Conservation (phyloP, 2,888 invertebrate genomes). For the Tachystola acroxantha region DNA sequence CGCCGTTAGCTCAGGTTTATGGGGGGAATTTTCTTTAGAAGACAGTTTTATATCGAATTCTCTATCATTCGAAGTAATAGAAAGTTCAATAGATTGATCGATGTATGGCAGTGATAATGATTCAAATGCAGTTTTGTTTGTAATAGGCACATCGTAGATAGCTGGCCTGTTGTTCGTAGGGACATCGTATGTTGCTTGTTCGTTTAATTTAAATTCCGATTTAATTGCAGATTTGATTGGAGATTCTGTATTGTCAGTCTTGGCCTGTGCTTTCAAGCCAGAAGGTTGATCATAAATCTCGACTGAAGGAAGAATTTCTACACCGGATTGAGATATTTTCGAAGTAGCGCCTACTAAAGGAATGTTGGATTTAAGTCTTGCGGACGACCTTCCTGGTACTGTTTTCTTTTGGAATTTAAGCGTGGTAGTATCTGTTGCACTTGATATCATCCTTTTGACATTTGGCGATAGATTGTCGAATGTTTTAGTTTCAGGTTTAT, state of each 20-base stretch:
- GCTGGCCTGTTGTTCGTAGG: constrained; percentile 65
- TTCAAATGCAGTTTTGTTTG: constrained; percentile 64
- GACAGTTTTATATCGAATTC: constrained; percentile 68
- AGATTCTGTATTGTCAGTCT: constrained; percentile 35
- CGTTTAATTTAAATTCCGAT: constrained; percentile 56
- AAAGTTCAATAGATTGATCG: constrained; percentile 69
- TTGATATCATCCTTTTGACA: constrained; percentile 80
- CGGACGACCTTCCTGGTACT: constrained; percentile 48
- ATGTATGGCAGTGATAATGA: constrained; percentile 66
- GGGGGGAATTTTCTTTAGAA: constrained; percentile 58
- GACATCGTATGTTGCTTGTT: constrained; percentile 61
- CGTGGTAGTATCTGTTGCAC: constrained; percentile 65
- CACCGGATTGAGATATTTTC: constrained; percentile 70
- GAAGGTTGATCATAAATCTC: constrained; percentile 68
- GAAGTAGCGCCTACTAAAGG: constrained; percentile 72
- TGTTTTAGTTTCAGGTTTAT: constrained; percentile 48
- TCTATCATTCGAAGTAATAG: constrained; percentile 70
- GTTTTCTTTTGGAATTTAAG: constrained; percentile 65
- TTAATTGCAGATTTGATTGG: constrained; percentile 34
- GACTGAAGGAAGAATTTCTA: constrained; percentile 63
- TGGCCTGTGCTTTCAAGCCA: constrained; percentile 37
- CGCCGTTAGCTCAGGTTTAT: constrained; percentile 42
- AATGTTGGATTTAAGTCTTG: constrained; percentile 61
- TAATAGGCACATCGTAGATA: constrained; percentile 65
- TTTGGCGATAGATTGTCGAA: constrained; percentile 79